Conservation (phyloP, 2,113 vertebrate genomes). For the Brachypteracias leptosomus region DNA sequence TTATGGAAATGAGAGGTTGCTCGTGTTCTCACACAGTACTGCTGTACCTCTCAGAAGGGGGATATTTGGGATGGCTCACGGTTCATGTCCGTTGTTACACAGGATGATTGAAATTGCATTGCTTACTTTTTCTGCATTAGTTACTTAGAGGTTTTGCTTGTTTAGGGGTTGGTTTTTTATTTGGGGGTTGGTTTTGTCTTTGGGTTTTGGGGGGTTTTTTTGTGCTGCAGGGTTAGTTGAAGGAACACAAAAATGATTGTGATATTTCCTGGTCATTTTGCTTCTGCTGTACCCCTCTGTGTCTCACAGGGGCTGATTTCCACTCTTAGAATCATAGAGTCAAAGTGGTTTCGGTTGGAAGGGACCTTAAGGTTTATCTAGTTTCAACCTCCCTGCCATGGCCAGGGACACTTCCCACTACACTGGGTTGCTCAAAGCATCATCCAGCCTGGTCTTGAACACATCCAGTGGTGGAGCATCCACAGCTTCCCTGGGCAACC, state of each 20-base stretch:
- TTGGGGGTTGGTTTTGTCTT: background rate
- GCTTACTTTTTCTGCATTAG: background rate
- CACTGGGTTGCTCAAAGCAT: no score
- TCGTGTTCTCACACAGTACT: background rate
- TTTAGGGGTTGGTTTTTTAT: no score
- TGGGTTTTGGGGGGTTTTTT: no score
- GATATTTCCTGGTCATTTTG: rapidly evolving
- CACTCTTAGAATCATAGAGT: background rate
- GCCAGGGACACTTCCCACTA: no score
- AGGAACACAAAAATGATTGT: rapidly evolving
- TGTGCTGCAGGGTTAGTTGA: background rate
- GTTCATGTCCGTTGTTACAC: rapidly evolving
- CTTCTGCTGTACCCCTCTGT: background rate
- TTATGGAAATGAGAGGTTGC: background rate
- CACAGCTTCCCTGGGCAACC: no score
- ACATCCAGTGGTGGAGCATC: no score
- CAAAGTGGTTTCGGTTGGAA: no score
- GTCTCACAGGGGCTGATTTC: background rate
- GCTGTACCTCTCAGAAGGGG: background rate
- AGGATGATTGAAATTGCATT: background rate
- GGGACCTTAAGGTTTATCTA: no score
- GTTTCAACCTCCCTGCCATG: no score
- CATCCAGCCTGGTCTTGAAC: no score
- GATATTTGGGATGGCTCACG: background rate
- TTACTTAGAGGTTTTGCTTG: background rate